phyloP scores from a whole-genome alignment of 2,888 invertebrate species.

The Sphaerophoria taeniata region DNA sequence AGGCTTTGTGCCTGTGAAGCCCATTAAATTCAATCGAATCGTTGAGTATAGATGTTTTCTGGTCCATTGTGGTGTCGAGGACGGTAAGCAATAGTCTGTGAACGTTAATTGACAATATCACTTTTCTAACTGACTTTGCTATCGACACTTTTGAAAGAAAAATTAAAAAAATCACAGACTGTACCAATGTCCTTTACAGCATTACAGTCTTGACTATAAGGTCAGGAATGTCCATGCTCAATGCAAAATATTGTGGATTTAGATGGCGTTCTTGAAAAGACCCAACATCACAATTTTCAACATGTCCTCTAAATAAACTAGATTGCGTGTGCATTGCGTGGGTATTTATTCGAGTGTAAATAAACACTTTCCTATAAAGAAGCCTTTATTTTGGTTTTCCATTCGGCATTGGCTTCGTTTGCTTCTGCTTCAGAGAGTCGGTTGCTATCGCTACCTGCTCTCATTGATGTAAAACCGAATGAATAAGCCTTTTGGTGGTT shows the following conservation, averaged over 20 bases:
- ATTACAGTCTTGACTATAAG: background rate
- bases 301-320: slow-evolving; percentile 1
- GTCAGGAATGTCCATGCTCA: background rate
- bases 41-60: slow-evolving; percentile 8
- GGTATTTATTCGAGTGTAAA: slow-evolving; percentile 54
- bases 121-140: too few species aligned
- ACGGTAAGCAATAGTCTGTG: too few species aligned
- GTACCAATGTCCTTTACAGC: too few species aligned
- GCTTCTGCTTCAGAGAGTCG: slow-evolving; percentile 23
- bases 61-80: too few species aligned
- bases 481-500: slow-evolving; percentile 29
- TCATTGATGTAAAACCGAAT: slow-evolving; percentile 7
- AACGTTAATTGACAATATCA: too few species aligned
- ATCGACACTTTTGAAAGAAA: background rate
- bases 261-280: slow-evolving; percentile 14
- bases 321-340: slow-evolving; percentile 7
- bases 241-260: slow-evolving; percentile 17
- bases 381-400: slow-evolving; percentile 51
- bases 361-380: slow-evolving; percentile 31
- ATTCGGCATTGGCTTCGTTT: too few species aligned
- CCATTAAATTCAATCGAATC: slow-evolving; percentile 59
- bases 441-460: slow-evolving; percentile 6
- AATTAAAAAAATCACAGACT: background rate
- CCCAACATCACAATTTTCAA: slow-evolving; percentile 22
- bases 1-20: slow-evolving; percentile 7